Base-by-base conservation (phyloP, 2,888 invertebrate species). In the Polydesmus complanatus region DNA sequence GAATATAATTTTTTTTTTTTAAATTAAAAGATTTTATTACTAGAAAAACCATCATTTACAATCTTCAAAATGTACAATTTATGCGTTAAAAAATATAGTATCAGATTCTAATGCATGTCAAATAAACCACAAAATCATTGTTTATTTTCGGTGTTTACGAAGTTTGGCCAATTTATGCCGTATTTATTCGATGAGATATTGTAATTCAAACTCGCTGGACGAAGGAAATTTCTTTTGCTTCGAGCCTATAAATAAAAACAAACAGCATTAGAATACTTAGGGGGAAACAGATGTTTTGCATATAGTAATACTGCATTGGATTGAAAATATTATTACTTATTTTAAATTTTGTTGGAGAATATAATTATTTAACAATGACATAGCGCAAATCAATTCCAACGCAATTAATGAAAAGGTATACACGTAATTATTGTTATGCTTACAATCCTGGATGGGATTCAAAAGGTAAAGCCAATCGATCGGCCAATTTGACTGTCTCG, bases 401-500 rank as follows among this genome's bases (percentile, higher is more conserved):
- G n/a, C n/a, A n/a, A n/a, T n/a, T n/a, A n/a, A n/a, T n/a, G n/a
- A n/a, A n/a, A n/a, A n/a, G n/a, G n/a, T n/a, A n/a, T n/a, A n/a
- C n/a, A n/a, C n/a, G n/a, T n/a, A n/a, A n/a, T 5, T 37, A 8
- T 37, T 37, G 37, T 37, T 37, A 8, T 5, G 51, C 58, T 59
- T 48, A 59, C 60, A 59, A 18, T 54, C 60, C 60, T 50, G 58
- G 48, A 25, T 47, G 27, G 27, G 54, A 21, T 47, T 62, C 57
- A 23, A 57, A 49, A 11, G 26, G 52, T 19, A 56, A 26, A 8
- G 60, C 56, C 47, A 62, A 51, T 27, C 62, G 26, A 53, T 62
- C 62, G 8, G 60, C 62, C 23, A 62, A 47, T 25, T 61, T 56
- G 11, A 62, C 61, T 11, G 63, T 62, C 14, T 62, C 62, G 22